Conservation (phyloP, 2,797 vertebrate genomes). For the Bovichtus diacanthus region DNA sequence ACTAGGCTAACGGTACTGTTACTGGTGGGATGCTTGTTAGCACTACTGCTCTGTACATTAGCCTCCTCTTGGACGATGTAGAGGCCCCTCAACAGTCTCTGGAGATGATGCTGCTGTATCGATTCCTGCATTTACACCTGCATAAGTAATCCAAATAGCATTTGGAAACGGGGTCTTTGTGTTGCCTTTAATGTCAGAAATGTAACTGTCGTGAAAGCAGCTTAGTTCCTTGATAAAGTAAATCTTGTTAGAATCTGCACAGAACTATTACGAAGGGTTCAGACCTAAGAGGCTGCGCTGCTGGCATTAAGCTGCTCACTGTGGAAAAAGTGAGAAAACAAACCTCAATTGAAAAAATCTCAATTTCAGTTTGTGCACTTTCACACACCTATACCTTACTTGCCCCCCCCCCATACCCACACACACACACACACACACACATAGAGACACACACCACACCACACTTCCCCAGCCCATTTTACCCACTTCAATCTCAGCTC, state of each 20-base stretch:
- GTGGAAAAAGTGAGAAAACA: constrained; percentile 7
- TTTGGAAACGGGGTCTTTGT: too few relatives aligned
- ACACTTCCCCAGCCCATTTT: constrained; percentile 55
- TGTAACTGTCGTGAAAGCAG: neutral
- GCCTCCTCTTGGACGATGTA: too few relatives aligned
- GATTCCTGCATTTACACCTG: too few relatives aligned
- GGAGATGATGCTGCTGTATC: too few relatives aligned
- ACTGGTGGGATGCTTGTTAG: too few relatives aligned
- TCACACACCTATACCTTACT: neutral
- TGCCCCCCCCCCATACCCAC: neutral
- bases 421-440: neutral
- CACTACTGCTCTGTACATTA: too few relatives aligned
- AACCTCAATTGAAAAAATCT: constrained; percentile 5
- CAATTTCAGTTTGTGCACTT: constrained; percentile 22
- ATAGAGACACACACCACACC: constrained; percentile 24
- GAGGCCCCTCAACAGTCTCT: too few relatives aligned
- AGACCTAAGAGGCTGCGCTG: neutral
- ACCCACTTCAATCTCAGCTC: constrained; percentile 64
- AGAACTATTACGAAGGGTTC: neutral
- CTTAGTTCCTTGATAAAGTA: neutral
- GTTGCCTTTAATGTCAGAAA: neutral
- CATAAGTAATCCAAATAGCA: neutral
- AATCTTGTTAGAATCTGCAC: neutral
- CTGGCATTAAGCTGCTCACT: neutral
- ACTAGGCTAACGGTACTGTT: too few relatives aligned